A percentile compares a stretch with the other conserved stretches of the same genome.
Conservation (phyloP, 2,888 invertebrate genomes). For the Athalia cordata region DNA sequence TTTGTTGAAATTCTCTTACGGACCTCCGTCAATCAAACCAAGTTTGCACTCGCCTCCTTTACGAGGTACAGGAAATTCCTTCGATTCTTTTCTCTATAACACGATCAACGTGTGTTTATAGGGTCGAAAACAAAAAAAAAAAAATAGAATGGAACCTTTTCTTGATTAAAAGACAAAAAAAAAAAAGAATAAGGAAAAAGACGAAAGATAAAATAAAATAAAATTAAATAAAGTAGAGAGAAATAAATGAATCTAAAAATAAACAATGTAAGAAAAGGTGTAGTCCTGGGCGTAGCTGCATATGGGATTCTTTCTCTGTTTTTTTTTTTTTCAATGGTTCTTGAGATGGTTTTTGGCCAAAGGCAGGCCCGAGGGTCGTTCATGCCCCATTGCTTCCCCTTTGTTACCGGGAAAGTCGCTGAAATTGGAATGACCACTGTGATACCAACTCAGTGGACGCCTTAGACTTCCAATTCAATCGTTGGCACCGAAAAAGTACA, state of each 20-base stretch:
- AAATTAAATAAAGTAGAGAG: neutral
- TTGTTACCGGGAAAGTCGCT: conserved; percentile 33
- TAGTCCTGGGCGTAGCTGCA: neutral
- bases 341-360: conserved; percentile 2
- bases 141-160: conserved; percentile 5
- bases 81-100: neutral
- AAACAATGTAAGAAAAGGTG: neutral
- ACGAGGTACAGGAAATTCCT: conserved; percentile 12
- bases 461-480: conserved; percentile 39
- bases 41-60: neutral
- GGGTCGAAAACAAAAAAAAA: neutral
- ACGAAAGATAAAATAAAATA: neutral
- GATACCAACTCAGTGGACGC: conserved; percentile 31
- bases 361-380: conserved; percentile 25
- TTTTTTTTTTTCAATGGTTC: neutral
- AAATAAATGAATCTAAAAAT: neutral
- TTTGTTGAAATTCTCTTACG: too few relatives aligned
- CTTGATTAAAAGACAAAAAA: neutral
- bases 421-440: conserved; percentile 42
- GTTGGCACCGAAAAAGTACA: neutral
- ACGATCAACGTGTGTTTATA: neutral
- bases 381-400: conserved; percentile 34
- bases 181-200: neutral
- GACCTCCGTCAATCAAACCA: too few relatives aligned
- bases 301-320: too few relatives aligned